Evolutionary conservation across 2,113 vertebrate species (phyloP).

Genomic region (Rhinogobius similis): DNA sequence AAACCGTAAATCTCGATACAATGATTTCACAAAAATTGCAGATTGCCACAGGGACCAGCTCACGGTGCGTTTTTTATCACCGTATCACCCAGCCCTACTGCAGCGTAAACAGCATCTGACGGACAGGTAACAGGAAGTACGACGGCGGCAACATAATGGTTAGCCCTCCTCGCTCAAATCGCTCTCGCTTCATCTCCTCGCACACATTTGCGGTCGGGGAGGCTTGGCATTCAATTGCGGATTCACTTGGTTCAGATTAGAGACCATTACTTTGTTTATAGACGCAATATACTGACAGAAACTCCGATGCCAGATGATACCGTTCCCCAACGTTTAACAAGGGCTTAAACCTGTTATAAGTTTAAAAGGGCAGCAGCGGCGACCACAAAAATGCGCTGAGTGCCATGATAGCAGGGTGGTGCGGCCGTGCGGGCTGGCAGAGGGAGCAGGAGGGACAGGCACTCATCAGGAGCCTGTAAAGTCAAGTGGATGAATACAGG

Average conservation of each 20-base stretch:
- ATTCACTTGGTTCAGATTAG: conserved; percentile 18
- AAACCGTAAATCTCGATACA: too few species aligned
- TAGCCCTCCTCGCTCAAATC: background rate
- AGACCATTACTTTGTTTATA: conserved; percentile 22
- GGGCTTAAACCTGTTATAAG: conserved; percentile 22
- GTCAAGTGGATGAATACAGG: conserved; percentile 61
- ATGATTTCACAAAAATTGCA: too few species aligned
- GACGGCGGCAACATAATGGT: background rate
- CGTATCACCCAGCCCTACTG: too few species aligned
- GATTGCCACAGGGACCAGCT: too few species aligned
- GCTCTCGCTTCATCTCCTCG: background rate
- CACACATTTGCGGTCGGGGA: conserved; percentile 1
- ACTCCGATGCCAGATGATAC: conserved; percentile 13
- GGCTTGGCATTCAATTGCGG: conserved; percentile 2
- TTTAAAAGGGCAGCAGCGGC: conserved; percentile 38
- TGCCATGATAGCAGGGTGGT: conserved; percentile 49
- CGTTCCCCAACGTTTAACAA: conserved; percentile 37
- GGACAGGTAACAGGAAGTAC: background rate
- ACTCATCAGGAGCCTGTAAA: conserved; percentile 61
- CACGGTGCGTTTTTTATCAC: too few species aligned
- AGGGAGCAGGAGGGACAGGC: conserved; percentile 41
- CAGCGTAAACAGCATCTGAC: background rate
- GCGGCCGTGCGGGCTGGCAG: conserved; percentile 40
- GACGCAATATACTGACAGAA: conserved; percentile 12
- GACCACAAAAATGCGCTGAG: conserved; percentile 49